Percentiles rank a stretch among this genome's conserved stretches.
Evolutionary conservation across 2,797 vertebrate species (phyloP).

Genomic region (Tamandua tetradactyla): DNA sequence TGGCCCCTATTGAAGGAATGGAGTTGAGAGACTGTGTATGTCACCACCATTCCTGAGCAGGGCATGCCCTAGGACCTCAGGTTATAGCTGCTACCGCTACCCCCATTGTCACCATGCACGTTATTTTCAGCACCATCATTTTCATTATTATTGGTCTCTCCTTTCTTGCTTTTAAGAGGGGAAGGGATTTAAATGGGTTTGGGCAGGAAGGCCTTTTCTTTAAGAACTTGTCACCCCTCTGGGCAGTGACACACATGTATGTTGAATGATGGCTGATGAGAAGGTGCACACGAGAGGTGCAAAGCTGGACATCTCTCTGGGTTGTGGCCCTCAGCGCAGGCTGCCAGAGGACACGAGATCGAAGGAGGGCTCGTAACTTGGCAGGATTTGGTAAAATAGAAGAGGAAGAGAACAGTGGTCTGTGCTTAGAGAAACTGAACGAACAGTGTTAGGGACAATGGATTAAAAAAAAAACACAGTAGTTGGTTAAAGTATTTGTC

Average conservation of each 20-base stretch:
- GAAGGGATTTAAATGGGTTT: not conserved
- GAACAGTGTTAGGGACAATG: not conserved
- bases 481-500: not conserved
- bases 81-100: accelerated
- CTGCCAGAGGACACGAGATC: not conserved
- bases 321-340: accelerated
- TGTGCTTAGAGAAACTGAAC: not conserved
- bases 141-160: not conserved
- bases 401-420: not conserved
- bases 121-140: not conserved
- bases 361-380: not conserved
- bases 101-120: accelerated
- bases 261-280: not conserved
- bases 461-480: not conserved
- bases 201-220: not conserved
- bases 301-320: not conserved
- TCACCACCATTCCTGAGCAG: not conserved
- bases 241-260: not conserved
- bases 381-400: not conserved
- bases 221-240: not conserved
- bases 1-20: not conserved
- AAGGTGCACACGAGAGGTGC: accelerated
- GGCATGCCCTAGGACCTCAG: not conserved
- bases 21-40: accelerated
- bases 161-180: not conserved